phyloP scores from a whole-genome alignment of 2,797 vertebrate species.

The Microctenopoma stevenorrisi region DNA sequence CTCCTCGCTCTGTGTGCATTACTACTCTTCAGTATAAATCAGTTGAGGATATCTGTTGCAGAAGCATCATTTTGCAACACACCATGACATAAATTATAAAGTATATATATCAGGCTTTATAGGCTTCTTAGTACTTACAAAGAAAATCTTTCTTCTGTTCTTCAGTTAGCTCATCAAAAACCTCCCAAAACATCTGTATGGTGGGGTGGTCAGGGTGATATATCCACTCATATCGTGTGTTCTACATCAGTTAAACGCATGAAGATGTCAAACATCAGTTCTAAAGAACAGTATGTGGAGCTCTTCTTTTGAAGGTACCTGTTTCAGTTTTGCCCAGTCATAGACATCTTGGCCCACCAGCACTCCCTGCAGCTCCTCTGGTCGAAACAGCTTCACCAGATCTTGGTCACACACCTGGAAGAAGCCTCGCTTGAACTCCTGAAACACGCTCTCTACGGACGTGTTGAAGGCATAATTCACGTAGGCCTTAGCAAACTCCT shows the following conservation, averaged over 20 bases:
- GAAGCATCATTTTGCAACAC: not conserved
- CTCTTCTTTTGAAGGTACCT: constrained; percentile 78
- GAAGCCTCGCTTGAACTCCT: constrained; percentile 91
- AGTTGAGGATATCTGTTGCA: not conserved
- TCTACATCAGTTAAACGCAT: constrained; percentile 73
- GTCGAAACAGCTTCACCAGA: constrained; percentile 89
- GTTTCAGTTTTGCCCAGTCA: constrained; percentile 90
- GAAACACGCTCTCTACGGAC: constrained; percentile 88
- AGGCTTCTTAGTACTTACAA: constrained; percentile 81
- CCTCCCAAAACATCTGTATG: constrained; percentile 92
- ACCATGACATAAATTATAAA: not conserved
- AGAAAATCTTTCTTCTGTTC: constrained; percentile 92
- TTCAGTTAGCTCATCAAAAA: constrained; percentile 90
- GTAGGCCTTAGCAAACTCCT: constrained; percentile 89
- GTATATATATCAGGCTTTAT: not conserved
- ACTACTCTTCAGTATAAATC: too few relatives aligned
- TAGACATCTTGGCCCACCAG: constrained; percentile 90
- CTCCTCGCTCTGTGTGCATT: too few relatives aligned
- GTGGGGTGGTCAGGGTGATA: constrained; percentile 82
- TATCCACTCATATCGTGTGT: constrained; percentile 83
- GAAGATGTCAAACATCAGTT: not conserved
- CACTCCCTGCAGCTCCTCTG: constrained; percentile 90
- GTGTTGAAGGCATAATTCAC: constrained; percentile 88
- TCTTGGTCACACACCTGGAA: constrained; percentile 89
- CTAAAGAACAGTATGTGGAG: too few relatives aligned